Percentiles rank a stretch among this genome's conserved stretches.
Conservation (phyloP, 2,113 vertebrate genomes). For the Leptocoma aspasia region DNA sequence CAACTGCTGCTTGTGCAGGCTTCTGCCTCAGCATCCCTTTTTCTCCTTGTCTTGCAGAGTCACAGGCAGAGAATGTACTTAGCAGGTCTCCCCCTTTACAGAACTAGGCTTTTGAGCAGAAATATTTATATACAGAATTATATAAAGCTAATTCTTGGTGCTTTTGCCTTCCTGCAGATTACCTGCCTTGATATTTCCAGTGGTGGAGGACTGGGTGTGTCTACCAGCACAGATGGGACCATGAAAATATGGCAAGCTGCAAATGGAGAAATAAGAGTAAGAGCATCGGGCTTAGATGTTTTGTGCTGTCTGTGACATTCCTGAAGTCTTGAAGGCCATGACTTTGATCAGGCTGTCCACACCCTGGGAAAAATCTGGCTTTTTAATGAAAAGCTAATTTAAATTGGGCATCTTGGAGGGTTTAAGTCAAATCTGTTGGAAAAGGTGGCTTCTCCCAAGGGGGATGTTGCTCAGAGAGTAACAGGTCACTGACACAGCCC, state of each 20-base stretch:
- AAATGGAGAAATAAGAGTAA: slow-evolving; percentile 80
- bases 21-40: background rate
- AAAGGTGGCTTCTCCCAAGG: background rate
- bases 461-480: background rate
- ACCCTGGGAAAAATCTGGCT: background rate
- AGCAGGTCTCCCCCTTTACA: background rate
- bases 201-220: slow-evolving; percentile 76
- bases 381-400: background rate
- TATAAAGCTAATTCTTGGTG: background rate
- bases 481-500: background rate
- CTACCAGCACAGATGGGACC: slow-evolving; percentile 74
- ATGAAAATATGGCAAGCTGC: slow-evolving; percentile 83
- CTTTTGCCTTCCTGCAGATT: slow-evolving; percentile 57
- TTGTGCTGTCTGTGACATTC: background rate
- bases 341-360: background rate
- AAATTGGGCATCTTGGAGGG: background rate
- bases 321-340: fast-evolving
- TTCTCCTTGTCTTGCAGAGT: background rate
- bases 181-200: slow-evolving; percentile 77
- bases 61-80: background rate
- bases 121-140: background rate
- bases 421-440: background rate
- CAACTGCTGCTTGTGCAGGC: background rate
- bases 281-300: background rate
- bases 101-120: background rate